Base-by-base conservation (phyloP, 92 coral and sea anemone genomes). In the Heliopora coerulea region DNA sequence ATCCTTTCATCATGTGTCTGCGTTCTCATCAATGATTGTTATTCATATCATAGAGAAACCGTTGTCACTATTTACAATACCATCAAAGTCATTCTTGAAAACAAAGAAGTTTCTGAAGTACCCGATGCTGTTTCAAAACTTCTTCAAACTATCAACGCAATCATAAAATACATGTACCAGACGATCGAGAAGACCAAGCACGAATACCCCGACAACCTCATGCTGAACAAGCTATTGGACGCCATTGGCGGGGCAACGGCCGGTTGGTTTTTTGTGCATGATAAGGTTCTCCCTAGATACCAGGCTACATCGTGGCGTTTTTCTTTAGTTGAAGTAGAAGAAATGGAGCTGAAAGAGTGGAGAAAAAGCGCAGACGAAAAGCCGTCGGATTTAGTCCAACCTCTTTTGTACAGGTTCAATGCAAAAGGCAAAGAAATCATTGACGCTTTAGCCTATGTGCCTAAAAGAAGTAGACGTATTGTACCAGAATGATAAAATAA, bases 201-300 rank as follows among this genome's bases (percentile, higher is more conserved):
- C 37, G 32, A 42, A 23, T 67, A 67, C 32, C 74, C 74, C 15
- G 21, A 67, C 26, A 39, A 25, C 30, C 74, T 39, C 0, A 59
- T 44, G 10, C 57, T 49, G 6, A 58, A 67, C 39, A 31, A 27
- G 9, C 74, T 67, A 10, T 49, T 46, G 33, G 58, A 46, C 2
- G 26, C 44, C 31, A 49, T 49, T 27, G 74, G 57, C 1, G 14
- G 20, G 18, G 59, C 42, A 18, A 49, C 74, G 1, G 54, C 32
- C 23, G 74, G 74, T 20, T 67, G 74, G 74, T 19, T 44, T 21
- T 67, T 46, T 24, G 18, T 67, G 7, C 74, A 67, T 18, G 59
- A 67, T 0, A 14, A 20, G 1, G 39, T 13, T 18, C 17, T 21
- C 7, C 1, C 10, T 21, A 34, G 74, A 5, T 65, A 65, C 30